Evolutionary conservation across 2,797 vertebrate species (phyloP).

Genomic region (Pseudocheirus occidentalis): DNA sequence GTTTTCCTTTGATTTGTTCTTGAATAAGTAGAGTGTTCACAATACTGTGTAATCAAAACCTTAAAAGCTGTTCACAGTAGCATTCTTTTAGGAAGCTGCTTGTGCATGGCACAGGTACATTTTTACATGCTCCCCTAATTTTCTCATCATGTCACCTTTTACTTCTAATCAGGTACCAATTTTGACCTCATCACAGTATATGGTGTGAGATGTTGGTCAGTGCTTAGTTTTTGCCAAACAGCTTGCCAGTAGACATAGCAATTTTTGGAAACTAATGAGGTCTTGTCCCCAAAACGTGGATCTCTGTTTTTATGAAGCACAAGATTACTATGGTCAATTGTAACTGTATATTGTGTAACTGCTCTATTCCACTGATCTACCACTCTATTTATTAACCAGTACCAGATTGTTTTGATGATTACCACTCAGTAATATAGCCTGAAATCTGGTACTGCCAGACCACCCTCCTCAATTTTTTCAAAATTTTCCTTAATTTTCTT

Average conservation of each 20-base stretch:
- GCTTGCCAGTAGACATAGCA: background rate
- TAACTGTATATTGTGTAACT: background rate
- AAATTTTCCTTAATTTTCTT: background rate
- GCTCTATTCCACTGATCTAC: background rate
- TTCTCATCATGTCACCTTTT: background rate
- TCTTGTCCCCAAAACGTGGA: background rate
- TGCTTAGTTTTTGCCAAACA: background rate
- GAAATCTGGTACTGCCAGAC: background rate
- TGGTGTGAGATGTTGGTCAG: background rate
- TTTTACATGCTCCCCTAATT: background rate
- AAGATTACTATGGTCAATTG: background rate
- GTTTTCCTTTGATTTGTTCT: too few species aligned
- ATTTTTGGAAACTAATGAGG: background rate
- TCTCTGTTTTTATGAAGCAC: background rate
- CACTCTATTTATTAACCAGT: background rate
- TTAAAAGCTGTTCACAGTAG: too few species aligned
- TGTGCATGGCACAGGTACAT: background rate
- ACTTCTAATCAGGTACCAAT: background rate
- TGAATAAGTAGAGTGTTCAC: too few species aligned
- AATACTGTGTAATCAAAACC: too few species aligned
- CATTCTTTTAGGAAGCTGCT: too few species aligned
- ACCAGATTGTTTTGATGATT: background rate
- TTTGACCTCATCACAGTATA: background rate
- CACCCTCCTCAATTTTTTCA: background rate
- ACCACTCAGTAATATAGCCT: background rate